Conservation (phyloP, 2,888 invertebrate species). For the Calephelis perditalis region DNA sequence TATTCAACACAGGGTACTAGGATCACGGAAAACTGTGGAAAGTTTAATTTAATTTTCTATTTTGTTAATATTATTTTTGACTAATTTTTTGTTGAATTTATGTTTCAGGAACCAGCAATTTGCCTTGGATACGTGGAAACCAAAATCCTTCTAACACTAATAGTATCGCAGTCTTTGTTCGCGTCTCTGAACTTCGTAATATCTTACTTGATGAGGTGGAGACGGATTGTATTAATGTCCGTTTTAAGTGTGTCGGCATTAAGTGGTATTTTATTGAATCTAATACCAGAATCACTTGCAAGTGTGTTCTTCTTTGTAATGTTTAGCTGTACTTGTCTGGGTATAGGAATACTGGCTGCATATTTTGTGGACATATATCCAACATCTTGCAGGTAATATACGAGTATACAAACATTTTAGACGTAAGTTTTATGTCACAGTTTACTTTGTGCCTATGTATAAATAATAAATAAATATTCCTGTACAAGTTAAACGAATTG, state of each 20-base stretch:
- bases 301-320: slow-evolving; percentile 60
- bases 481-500: too few species aligned
- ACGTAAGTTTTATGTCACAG: too few species aligned
- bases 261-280: slow-evolving; percentile 65
- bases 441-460: too few species aligned
- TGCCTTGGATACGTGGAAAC: slow-evolving; percentile 78
- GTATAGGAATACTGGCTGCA: slow-evolving; percentile 66
- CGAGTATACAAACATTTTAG: not conserved
- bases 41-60: too few species aligned
- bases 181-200: slow-evolving; percentile 78
- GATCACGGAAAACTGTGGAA: too few species aligned
- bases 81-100: not conserved
- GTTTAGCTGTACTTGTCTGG: slow-evolving; percentile 62
- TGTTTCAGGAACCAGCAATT: slow-evolving; percentile 49
- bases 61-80: too few species aligned
- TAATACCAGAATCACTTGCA: slow-evolving; percentile 60
- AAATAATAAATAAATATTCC: too few species aligned
- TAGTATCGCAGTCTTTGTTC: slow-evolving; percentile 80
- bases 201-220: slow-evolving; percentile 72
- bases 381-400: slow-evolving; percentile 58
- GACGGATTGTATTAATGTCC: slow-evolving; percentile 69
- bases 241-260: slow-evolving; percentile 71
- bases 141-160: slow-evolving; percentile 80
- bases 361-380: slow-evolving; percentile 68
- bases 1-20: too few species aligned